These are phyloP conservation scores for Maconellicoccus hirsutus DNA, from an alignment of 1,140 invertebrate genomes.

Conservation along the genomic window DNA sequence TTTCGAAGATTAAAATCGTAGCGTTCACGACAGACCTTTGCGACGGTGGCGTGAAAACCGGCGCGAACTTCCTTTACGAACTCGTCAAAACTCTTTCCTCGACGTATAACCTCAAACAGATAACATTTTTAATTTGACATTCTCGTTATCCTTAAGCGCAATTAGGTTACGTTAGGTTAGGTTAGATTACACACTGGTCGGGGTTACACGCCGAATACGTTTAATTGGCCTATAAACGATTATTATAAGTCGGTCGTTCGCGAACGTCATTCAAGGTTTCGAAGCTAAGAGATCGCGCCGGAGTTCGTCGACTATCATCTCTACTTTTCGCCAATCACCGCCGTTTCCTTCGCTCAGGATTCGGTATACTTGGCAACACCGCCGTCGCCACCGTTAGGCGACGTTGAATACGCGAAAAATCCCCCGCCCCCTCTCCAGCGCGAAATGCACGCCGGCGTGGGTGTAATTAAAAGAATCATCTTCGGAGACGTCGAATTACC, in stretches of 20 bases:
- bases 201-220: constrained; percentile 13
- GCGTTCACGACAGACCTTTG: too few relatives aligned
- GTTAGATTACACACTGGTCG: constrained; percentile 9
- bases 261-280: constrained; percentile 14
- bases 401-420: background rate
- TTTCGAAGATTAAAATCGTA: too few relatives aligned
- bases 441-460: too few relatives aligned
- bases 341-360: too few relatives aligned
- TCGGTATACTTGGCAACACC: constrained; percentile 1
- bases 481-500: too few relatives aligned
- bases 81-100: too few relatives aligned
- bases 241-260: constrained; percentile 15
- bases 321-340: too few relatives aligned
- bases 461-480: too few relatives aligned
- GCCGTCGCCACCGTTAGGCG: background rate
- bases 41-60: too few relatives aligned
- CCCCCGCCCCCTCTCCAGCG: background rate
- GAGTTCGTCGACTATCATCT: too few relatives aligned
- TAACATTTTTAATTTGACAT: constrained; percentile 13
- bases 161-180: constrained; percentile 17
- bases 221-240: constrained; percentile 16
- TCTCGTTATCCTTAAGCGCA: constrained; percentile 18
- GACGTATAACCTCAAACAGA: constrained; percentile 3
- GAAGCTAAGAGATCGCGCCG: background rate
- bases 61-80: too few relatives aligned